Percentiles rank a stretch among this genome's conserved stretches.
Conservation (phyloP, 1,140 invertebrate genomes). For the Brachionus manjavacas region DNA sequence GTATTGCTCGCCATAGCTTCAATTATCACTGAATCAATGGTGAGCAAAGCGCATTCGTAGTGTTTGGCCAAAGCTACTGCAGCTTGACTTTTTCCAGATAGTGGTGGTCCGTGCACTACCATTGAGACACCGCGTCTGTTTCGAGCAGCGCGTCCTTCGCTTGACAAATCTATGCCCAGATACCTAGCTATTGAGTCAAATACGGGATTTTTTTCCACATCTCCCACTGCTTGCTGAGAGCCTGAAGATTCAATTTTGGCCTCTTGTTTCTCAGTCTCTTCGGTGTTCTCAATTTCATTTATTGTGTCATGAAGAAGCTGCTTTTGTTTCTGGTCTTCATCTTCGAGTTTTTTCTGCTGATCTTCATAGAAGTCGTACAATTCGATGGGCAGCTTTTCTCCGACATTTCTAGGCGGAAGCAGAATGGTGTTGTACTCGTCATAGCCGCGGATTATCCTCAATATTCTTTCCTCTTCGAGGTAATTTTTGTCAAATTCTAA, state of each 20-base stretch:
- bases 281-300: neutral
- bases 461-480: slow-evolving; percentile 57
- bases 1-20: slow-evolving; percentile 56
- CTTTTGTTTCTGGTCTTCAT: slow-evolving; percentile 49
- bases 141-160: slow-evolving; percentile 55
- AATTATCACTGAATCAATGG: slow-evolving; percentile 52
- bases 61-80: slow-evolving; percentile 52
- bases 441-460: slow-evolving; percentile 57
- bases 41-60: slow-evolving; percentile 55
- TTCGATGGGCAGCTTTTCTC: slow-evolving; percentile 55
- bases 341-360: slow-evolving; percentile 54
- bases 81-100: slow-evolving; percentile 50
- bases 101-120: slow-evolving; percentile 55
- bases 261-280: neutral
- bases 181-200: slow-evolving; percentile 56
- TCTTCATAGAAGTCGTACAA: slow-evolving; percentile 56
- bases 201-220: slow-evolving; percentile 57
- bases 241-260: neutral
- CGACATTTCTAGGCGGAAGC: slow-evolving; percentile 52
- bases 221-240: slow-evolving; percentile 49
- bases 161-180: slow-evolving; percentile 55
- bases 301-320: slow-evolving; percentile 44
- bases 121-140: slow-evolving; percentile 56
- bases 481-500: slow-evolving; percentile 56
- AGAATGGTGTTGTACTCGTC: slow-evolving; percentile 57